Evolutionary conservation across 2,888 invertebrate species (phyloP), one percentile per base, ranked within the genome.

Genomic region (Corythucha ciliata): DNA sequence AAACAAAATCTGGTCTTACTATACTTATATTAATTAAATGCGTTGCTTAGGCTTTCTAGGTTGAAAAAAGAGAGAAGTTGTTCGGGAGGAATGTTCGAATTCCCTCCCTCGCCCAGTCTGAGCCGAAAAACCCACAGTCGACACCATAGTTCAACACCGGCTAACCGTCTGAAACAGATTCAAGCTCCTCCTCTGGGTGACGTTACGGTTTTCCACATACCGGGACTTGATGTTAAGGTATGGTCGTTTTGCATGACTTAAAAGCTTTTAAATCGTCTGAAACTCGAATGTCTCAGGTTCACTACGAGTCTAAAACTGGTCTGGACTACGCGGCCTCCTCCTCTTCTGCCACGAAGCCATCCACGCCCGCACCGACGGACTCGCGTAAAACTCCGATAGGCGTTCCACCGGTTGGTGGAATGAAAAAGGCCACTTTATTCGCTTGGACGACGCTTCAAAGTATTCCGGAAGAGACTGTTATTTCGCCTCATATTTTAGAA

Each of bases 371-470:
- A 3, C 27, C 29, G 16, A 41, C 40, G 18, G 10, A 29, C 10
- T 10, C 10, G 29, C 29, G 29, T n/a, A 40, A 25, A n/a, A 21
- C 12, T 60, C 58, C 44, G 16, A 7, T 18, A 40, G 42, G 16
- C 7, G 37, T 46, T 18, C 48, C 46, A 32, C 40, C 26, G 4
- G 53, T n/a, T n/a, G n/a, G 57, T 29, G 81, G 81, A 58, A 79
- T 77, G 50, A 96, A 90, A 70, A 90, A 84, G 67, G 96, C 85
- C 52, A 86, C 86, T 57, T 71, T 97, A 58, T 87, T 92, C 73
- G 84, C 90, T 1, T 96, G 94, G 89, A 83, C 94, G 75, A 94
- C 93, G 2, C 71, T 98, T 58, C 93, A 97, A 70, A 91, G 92
- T 64, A 90, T 97, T 62, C 96, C 97, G 0, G 93, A 91, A 67